Evolutionary conservation across 2,113 vertebrate genomes (phyloP).

Genomic region (Phainopepla nitens): DNA sequence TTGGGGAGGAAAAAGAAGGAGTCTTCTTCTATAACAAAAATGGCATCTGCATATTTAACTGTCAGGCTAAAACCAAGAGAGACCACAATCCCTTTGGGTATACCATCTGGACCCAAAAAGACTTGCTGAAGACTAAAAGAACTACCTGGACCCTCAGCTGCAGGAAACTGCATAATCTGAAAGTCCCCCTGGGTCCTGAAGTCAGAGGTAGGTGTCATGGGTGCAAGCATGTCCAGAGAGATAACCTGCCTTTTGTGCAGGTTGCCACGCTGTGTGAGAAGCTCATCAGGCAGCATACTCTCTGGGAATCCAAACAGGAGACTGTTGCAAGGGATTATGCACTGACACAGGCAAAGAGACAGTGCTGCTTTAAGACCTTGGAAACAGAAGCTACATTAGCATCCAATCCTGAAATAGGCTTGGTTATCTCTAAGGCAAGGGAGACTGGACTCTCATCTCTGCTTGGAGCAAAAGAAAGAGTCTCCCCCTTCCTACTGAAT

Average conservation of each 20-base stretch:
- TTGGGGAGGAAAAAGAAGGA: background rate
- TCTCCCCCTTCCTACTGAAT: background rate
- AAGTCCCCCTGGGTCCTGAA: background rate
- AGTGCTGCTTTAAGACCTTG: background rate
- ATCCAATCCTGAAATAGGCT: background rate
- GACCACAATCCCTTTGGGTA: background rate
- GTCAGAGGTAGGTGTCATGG: background rate
- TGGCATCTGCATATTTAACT: background rate
- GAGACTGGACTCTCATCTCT: background rate
- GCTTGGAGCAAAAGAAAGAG: background rate
- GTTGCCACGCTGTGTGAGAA: background rate
- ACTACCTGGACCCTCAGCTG: background rate
- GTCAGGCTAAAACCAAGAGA: background rate
- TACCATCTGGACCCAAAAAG: fast-evolving
- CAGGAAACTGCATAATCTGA: background rate
- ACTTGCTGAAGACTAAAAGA: background rate
- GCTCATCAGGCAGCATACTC: background rate
- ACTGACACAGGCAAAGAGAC: background rate
- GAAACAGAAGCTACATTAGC: background rate
- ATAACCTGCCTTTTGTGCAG: background rate
- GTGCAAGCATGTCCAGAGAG: background rate
- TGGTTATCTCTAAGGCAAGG: background rate
- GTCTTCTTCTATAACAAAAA: background rate
- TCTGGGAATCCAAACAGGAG: background rate
- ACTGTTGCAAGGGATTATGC: background rate